Base-by-base conservation (phyloP, 2,888 invertebrate species). In the Synanthedon vespiformis region DNA sequence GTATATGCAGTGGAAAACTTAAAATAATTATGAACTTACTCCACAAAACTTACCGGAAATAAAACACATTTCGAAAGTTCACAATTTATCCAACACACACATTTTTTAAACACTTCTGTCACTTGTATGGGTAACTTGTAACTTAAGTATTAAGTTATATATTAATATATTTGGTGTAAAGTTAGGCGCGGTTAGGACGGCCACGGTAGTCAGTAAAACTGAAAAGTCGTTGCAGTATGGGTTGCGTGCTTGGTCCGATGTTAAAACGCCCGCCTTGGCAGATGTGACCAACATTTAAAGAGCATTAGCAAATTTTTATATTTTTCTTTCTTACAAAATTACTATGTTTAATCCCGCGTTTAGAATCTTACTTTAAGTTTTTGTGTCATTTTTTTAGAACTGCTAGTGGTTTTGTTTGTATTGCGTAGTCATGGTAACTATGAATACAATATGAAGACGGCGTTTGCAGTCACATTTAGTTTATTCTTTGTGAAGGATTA, bases 231-330 rank as follows among this genome's bases (percentile, higher is more conserved):
- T 76, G 80, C 76, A 73, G 70, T 73, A 66, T 68, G 71, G 75
- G 72, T 85, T 75, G 86, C 85, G 86, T 86, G 86, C 72, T 72
- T 67, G 65, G 64, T 65, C 64, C 68, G 63, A 65, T 68, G 72
- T 66, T 72, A 34, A 72, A 67, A 77, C 74, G 68, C 65, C 68
- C 67, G 70, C 72, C 68, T 70, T 63, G 63, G 52, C 81, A 80
- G 81, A 53, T 59, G 71, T 65, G 51, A 57, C 49, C 58, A 85
- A 86, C 85, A 60, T 68, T 78, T 75, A 60, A 40, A 54, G 18
- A 4, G 52, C 52, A 49, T n/a, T n/a, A 14, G 12, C 14, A 13
- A 12, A 40, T 16, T 47, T 22, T 18, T 40, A 34, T 22, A 13
- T 16, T 48, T 27, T 22, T 49, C n/a, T 49, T 34, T 44, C 6